Evolutionary conservation across 2,113 vertebrate genomes (phyloP), one percentile per base, ranked within the genome.

Genomic region (Dascyllus trimaculatus): DNA sequence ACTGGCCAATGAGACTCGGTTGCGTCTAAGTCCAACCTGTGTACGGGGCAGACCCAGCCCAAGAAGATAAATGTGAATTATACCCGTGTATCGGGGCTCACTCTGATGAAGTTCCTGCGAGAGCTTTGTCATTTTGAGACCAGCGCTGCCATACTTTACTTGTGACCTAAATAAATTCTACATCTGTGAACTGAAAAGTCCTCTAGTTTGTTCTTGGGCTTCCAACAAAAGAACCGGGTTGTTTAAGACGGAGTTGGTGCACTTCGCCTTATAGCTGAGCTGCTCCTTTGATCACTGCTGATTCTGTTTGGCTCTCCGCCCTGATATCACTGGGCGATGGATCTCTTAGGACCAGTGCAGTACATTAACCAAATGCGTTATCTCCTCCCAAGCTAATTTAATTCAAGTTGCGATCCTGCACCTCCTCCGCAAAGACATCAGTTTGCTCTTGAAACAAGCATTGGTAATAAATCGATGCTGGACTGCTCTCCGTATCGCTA

Each of bases 341-440:
- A 87, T 87, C 71, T 86, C 66, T 59, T 8, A 15, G 46, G 66
- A 52, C 72, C 54, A 11, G 74, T 38, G 66, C 82, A 62, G 82
- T 75, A 53, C 86, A 88, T 90, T 86, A 86, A 86, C 75, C 80
- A 82, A 81, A 85, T 40, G 4, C 69, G 79, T 84, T 88, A 88
- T 89, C 88, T 86, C 53, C 63, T 84, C 64, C 62, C 29, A 35
- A 67, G 76, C 71, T 77, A 63, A 88, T 90, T 90, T 77, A 78
- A 85, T 91, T 85, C 76, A 64, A 75, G 51, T 61, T 73, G 60
- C 3, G 40, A 80, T 77, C 65, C 57, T 83, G 78, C 70, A 52
- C 70, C 40, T 60, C 25, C 70, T 63, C 51, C 71, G 48, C 84
- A 71, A 69, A 79, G 65, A 81, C 66, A 87, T 75, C 52, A 40